Evolutionary conservation across 2,888 invertebrate genomes (phyloP).

Genomic region (Drosophila fungiperda): DNA sequence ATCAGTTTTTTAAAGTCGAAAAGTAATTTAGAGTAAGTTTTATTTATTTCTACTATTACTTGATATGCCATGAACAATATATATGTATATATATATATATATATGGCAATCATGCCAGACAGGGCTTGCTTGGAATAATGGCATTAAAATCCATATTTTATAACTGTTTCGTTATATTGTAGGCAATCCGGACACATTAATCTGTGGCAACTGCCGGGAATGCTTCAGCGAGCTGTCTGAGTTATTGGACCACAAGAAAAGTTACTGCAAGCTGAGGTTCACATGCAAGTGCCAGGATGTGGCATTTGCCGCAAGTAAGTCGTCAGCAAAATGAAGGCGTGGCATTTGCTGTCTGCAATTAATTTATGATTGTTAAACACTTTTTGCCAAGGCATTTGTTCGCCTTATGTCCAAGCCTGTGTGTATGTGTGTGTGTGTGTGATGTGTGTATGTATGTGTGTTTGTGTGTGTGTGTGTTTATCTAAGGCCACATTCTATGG

Average conservation of each 20-base stretch:
- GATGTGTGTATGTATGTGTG: slow-evolving; percentile 33
- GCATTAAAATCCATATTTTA: slow-evolving; percentile 35
- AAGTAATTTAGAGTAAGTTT: neutral
- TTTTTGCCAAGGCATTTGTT: slow-evolving; percentile 60
- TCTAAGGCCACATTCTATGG: slow-evolving; percentile 45
- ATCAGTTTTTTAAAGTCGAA: neutral
- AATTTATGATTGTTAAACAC: slow-evolving; percentile 84
- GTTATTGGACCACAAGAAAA: slow-evolving; percentile 91
- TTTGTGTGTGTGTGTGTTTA: slow-evolving; percentile 43
- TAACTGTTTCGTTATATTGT: slow-evolving; percentile 69
- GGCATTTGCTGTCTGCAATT: slow-evolving; percentile 74
- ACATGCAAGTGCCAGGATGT: slow-evolving; percentile 89
- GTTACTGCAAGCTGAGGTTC: slow-evolving; percentile 90
- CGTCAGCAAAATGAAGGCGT: slow-evolving; percentile 14
- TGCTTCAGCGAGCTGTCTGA: slow-evolving; percentile 90
- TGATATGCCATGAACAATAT: neutral
- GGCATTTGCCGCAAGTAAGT: slow-evolving; percentile 85
- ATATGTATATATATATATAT: no score
- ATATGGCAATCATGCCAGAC: neutral
- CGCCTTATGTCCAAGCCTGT: neutral
- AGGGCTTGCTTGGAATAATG: slow-evolving; percentile 8
- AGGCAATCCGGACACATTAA: slow-evolving; percentile 91
- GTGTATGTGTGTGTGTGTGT: slow-evolving; percentile 53
- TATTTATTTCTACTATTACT: neutral
- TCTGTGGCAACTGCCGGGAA: slow-evolving; percentile 92